Percentiles rank a stretch among this genome's conserved stretches.
Conservation (phyloP, 1,140 invertebrate species). For the Zophobas atratus region DNA sequence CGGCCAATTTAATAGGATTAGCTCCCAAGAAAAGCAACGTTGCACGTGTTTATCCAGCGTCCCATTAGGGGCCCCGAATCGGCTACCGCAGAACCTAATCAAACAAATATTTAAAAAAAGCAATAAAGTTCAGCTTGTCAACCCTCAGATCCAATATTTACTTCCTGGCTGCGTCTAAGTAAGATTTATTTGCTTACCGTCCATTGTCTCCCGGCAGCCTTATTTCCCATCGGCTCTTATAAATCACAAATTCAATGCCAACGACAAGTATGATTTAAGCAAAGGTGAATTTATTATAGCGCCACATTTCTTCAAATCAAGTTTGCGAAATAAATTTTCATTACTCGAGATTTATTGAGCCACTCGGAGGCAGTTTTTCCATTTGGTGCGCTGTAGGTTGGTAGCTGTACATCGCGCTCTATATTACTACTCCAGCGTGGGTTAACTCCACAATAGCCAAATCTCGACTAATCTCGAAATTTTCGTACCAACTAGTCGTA, state of each 20-base stretch:
- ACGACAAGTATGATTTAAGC: constrained; percentile 36
- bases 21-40: constrained; percentile 12
- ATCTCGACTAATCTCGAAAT: too few species aligned
- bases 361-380: constrained; percentile 32
- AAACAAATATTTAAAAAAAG: constrained; percentile 37
- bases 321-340: constrained; percentile 40
- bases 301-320: constrained; percentile 39
- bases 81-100: constrained; percentile 43
- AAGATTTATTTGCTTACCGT: constrained; percentile 23
- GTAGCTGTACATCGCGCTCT: not conserved
- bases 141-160: constrained; percentile 22
- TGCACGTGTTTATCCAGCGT: constrained; percentile 14
- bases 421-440: too few species aligned
- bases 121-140: constrained; percentile 26
- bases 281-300: constrained; percentile 28
- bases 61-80: constrained; percentile 1
- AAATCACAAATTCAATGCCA: constrained; percentile 30
- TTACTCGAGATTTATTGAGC: constrained; percentile 26
- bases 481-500: not conserved
- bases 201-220: constrained; percentile 26
- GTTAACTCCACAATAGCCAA: too few species aligned
- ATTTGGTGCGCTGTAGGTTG: not conserved
- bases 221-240: constrained; percentile 15
- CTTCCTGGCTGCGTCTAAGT: constrained; percentile 30
- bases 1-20: constrained; percentile 30